Conservation (phyloP, 2,888 invertebrate genomes). For the Diaprepes abbreviatus region DNA sequence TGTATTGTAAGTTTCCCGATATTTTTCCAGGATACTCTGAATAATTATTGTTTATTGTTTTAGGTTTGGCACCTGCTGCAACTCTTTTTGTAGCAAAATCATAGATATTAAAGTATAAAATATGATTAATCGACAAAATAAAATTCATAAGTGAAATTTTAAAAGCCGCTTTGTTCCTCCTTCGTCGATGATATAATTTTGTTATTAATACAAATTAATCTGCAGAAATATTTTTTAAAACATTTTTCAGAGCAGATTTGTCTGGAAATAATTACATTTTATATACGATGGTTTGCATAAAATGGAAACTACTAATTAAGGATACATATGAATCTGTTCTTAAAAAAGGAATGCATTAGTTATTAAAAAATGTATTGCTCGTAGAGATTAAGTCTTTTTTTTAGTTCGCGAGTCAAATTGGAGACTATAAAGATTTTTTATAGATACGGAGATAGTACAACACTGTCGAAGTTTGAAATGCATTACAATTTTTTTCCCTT, state of each 20-base stretch:
- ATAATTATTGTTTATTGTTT: constrained; percentile 60
- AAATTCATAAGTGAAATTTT: constrained; percentile 4
- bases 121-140: neutral
- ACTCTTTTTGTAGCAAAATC: constrained; percentile 82
- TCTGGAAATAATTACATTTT: neutral
- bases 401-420: too few relatives aligned
- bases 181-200: neutral
- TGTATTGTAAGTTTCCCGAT: too few relatives aligned
- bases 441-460: too few relatives aligned
- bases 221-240: neutral
- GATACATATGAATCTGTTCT: neutral
- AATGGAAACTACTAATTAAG: too few relatives aligned
- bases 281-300: too few relatives aligned
- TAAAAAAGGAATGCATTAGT: neutral
- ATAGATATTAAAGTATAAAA: constrained; percentile 4
- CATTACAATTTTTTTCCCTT: too few relatives aligned
- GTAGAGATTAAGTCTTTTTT: neutral
- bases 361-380: neutral
- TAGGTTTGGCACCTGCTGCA: constrained; percentile 87
- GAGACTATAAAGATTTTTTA: too few relatives aligned
- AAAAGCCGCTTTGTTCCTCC: neutral
- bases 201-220: neutral
- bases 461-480: too few relatives aligned
- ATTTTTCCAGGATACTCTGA: too few relatives aligned
- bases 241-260: neutral